Evolutionary conservation across 2,797 vertebrate genomes (phyloP).

Genomic region (Glyptemys insculpta): DNA sequence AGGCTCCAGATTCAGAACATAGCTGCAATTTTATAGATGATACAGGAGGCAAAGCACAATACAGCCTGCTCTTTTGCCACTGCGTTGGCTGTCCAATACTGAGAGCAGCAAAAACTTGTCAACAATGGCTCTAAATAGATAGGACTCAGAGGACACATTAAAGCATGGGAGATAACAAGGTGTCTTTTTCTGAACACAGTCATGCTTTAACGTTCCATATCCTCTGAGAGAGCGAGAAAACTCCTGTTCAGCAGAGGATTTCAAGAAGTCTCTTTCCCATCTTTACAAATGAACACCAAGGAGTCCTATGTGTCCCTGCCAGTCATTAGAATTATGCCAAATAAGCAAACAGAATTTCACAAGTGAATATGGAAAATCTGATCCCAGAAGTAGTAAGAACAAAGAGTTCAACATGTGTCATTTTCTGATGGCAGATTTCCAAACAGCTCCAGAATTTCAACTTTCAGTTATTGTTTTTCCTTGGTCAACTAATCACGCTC

Average conservation of each 20-base stretch:
- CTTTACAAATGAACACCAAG: background rate
- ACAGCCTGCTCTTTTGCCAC: slow-evolving; percentile 35
- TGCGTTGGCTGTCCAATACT: slow-evolving; percentile 48
- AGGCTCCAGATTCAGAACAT: slow-evolving; percentile 47
- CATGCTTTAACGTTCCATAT: slow-evolving; percentile 24
- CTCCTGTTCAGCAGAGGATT: background rate
- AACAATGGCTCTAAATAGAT: slow-evolving; percentile 52
- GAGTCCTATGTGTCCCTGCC: background rate
- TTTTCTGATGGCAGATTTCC: background rate
- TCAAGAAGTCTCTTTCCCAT: background rate
- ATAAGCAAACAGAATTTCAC: background rate
- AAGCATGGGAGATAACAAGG: slow-evolving; percentile 42
- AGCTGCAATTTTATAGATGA: slow-evolving; percentile 36
- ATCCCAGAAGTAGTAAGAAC: background rate
- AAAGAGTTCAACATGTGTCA: background rate
- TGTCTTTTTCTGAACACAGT: slow-evolving; percentile 35
- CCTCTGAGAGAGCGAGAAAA: slow-evolving; percentile 3
- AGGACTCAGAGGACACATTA: slow-evolving; percentile 64
- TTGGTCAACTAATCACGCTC: background rate
- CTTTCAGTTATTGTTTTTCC: background rate
- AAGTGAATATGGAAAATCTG: background rate
- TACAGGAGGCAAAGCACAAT: slow-evolving; percentile 50
- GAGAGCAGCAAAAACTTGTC: slow-evolving; percentile 67
- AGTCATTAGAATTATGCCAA: background rate
- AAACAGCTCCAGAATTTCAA: background rate